Evolutionary conservation across 2,888 invertebrate species (phyloP).

Genomic region (Pandemis heparana): DNA sequence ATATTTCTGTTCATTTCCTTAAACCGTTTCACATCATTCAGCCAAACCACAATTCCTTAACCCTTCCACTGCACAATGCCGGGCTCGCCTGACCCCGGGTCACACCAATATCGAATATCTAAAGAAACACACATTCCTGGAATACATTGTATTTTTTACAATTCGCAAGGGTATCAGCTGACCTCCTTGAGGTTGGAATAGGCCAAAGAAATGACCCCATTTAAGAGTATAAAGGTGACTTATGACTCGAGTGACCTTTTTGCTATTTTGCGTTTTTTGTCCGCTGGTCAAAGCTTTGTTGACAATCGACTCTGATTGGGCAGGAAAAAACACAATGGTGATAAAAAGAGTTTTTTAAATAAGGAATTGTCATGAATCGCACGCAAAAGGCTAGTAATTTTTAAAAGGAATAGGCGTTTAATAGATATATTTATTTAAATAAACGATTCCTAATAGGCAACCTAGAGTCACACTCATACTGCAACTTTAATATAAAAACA

Average conservation of each 20-base stretch:
- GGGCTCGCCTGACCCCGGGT: constrained; percentile 69
- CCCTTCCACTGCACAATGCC: constrained; percentile 44
- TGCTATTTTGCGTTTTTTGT: constrained; percentile 57
- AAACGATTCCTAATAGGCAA: background rate
- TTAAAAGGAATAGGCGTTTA: background rate
- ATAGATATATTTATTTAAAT: background rate
- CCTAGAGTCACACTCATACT: background rate
- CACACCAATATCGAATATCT: constrained; percentile 76
- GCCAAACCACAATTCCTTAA: constrained; percentile 40
- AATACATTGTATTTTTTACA: constrained; percentile 55
- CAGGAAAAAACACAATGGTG: constrained; percentile 62
- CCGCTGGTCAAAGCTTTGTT: constrained; percentile 65
- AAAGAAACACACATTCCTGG: constrained; percentile 68
- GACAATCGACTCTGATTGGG: constrained; percentile 78
- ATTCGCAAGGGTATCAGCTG: constrained; percentile 62
- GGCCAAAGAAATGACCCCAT: constrained; percentile 66
- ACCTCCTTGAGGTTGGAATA: constrained; percentile 42
- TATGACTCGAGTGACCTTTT: constrained; percentile 64
- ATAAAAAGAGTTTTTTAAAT: constrained; percentile 13
- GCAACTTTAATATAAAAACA: background rate
- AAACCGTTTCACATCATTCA: constrained; percentile 17
- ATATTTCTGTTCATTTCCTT: constrained; percentile 11
- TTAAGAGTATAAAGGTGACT: constrained; percentile 57
- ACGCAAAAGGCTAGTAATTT: constrained; percentile 1
- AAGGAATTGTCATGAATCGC: constrained; percentile 3